Base-by-base conservation (phyloP, 1,140 invertebrate species). In the Sinonovacula constricta region DNA sequence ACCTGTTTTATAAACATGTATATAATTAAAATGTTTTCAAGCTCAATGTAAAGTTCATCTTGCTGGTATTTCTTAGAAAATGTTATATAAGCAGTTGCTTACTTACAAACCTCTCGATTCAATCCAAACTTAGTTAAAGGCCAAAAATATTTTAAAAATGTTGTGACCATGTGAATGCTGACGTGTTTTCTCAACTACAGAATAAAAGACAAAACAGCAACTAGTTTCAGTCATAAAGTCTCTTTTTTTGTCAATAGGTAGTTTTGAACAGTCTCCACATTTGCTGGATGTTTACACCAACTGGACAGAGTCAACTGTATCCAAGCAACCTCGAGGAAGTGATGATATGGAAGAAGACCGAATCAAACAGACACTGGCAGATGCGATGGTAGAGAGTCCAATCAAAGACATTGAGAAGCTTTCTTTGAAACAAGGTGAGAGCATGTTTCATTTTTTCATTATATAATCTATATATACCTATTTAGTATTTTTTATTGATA, bases 381-480 rank as follows among this genome's bases (percentile, higher is more conserved):
- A 98, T 91, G 97, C 97, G 56, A 98, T 98, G 97, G 93, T 96
- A 62, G 97, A 97, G 88, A 94, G 94, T 22, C 94, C 95, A 12
- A 90, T 93, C 4, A 86, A 83, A 63, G 88, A 87, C 51, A 56
- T 79, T 24, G 80, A 85, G 36, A 86, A 86, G 59, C 87, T 83
- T 1, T 81, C 85, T 54, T 80, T 83, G 65, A 82, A 80, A 68
- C 85, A 87, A 68, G 84, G 86, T 86, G 70, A 80, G 75, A 63
- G 10, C 28, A 49, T 30, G 4, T 4, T 68, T 57, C 67, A 57
- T 71, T 28, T 66, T 49, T 18, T 53, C 45, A 22, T 33, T 65
- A 45, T 45, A 24, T 18, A 26, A 59, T 34, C 14, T 54, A 28
- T 22, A 66, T 71, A 54, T 22, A 5, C 18, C 31, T 5, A 71